Base-by-base conservation (phyloP, 2,113 vertebrate genomes). In the Camelus bactrianus region DNA sequence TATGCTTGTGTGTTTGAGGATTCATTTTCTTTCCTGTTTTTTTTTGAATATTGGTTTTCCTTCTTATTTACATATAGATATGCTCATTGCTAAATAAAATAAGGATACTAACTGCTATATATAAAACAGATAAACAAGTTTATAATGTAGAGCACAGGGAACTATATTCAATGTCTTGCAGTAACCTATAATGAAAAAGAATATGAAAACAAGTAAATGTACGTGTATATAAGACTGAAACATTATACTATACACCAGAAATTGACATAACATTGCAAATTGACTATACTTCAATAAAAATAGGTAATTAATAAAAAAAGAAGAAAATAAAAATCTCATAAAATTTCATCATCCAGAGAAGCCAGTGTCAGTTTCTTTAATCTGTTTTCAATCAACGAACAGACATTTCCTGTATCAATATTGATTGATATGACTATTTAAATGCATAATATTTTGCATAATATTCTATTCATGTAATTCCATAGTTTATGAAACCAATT, bases 311-410 rank as follows among this genome's bases (percentile, higher is more conserved):
- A 42, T 42, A 42, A 42, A 42, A 42, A 42, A 42, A 42, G 64
- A 90, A 94, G 56, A 79, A 85, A 90, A 83, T 94, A 58, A 56
- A 89, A 95, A 89, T 72, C 17, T 5, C 42, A 32, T 73, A 81
- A 81, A 86, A 75, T 90, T 75, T 24, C 48, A 64, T 83, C 16
- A 87, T 50, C 35, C 48, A 26, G 35, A 89, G 60, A 72, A 94
- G 38, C 32, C 8, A 28, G 30, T 30, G 3, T 10, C 56, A 32
- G 32, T 46, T 46, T 88, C 26, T 73, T 26, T 10, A 67, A 72
- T 83, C 69, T 76, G 60, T 91, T 91, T 93, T 91, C 56, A 56
- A 52, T 73, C 73, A 77, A 50, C 7, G n/a, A 56, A 22, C 58
- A 82, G 42, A 42, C 67, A 73, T 60, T 89, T 94, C 62, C 9